Conservation (phyloP, 2,888 invertebrate genomes). For the Idaea biselata region DNA sequence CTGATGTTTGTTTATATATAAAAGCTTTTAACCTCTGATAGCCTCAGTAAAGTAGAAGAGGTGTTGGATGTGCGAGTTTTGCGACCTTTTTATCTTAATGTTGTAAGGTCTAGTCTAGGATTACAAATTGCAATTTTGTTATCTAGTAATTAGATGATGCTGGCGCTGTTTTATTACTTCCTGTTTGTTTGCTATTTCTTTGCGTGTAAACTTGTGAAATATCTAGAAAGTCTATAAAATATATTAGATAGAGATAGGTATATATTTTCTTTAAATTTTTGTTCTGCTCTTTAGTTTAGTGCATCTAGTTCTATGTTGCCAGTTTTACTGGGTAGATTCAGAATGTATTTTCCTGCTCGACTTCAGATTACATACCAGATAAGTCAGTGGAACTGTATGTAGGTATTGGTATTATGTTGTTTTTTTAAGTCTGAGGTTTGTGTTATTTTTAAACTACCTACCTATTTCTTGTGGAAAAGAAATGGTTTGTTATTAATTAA, state of each 20-base stretch:
- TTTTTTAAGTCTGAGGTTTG: no score
- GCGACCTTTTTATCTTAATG: slow-evolving; percentile 3
- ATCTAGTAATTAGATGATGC: not conserved
- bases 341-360: no score
- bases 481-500: no score
- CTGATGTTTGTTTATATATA: slow-evolving; percentile 17
- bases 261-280: not conserved
- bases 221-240: not conserved
- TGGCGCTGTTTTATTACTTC: not conserved
- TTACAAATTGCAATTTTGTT: not conserved
- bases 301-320: no score
- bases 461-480: no score
- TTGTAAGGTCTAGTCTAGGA: slow-evolving; percentile 1
- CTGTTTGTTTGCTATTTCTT: not conserved
- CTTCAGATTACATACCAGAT: no score
- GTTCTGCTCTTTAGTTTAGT: not conserved
- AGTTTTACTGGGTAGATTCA: no score
- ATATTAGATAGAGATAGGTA: not conserved
- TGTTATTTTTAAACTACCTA: no score
- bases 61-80: slow-evolving; percentile 13
- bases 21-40: slow-evolving; percentile 26
- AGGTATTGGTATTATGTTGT: no score
- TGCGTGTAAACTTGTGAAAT: not conserved
- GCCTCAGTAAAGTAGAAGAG: slow-evolving; percentile 11
- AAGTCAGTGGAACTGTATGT: no score